phyloP scores from a whole-genome alignment of 2,113 vertebrate genomes.

The Tautogolabrus adspersus region DNA sequence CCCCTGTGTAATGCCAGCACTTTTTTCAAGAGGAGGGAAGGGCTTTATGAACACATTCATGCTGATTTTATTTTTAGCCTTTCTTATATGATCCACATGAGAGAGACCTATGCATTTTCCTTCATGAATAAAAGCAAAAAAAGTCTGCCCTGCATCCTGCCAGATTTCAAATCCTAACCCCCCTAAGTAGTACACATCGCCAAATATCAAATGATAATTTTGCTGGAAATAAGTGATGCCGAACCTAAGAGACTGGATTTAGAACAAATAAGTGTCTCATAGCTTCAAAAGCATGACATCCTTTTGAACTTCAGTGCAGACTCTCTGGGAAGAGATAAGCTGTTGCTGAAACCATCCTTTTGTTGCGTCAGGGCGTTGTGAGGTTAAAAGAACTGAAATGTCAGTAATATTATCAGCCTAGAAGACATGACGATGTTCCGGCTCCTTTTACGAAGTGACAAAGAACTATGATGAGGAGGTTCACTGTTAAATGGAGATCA shows the following conservation, averaged over 20 bases:
- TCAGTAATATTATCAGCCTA: slow-evolving; percentile 20
- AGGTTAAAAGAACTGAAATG: slow-evolving; percentile 36
- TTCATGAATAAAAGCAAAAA: too few relatives aligned
- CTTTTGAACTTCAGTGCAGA: slow-evolving; percentile 16
- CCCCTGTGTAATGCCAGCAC: not conserved
- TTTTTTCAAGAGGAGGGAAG: not conserved
- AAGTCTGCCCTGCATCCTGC: too few relatives aligned
- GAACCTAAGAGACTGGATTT: not conserved
- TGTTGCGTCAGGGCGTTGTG: slow-evolving; percentile 52
- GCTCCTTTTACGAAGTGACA: slow-evolving; percentile 1
- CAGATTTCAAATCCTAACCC: too few relatives aligned
- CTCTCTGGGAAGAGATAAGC: slow-evolving; percentile 25
- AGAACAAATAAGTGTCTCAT: slow-evolving; percentile 26
- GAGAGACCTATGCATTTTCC: too few relatives aligned
- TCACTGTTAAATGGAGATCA: slow-evolving; percentile 14
- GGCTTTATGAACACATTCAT: not conserved
- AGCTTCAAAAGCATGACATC: slow-evolving; percentile 16
- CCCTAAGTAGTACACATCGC: not conserved
- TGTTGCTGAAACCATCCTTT: slow-evolving; percentile 48
- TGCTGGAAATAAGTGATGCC: not conserved
- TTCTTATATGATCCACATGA: too few relatives aligned
- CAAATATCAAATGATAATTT: slow-evolving; percentile 5
- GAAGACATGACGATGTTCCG: slow-evolving; percentile 17
- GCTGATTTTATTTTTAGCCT: too few relatives aligned
- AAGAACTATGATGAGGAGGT: not conserved